Evolutionary conservation across 2,113 vertebrate species (phyloP).

Genomic region (Rhynchomys soricoides): DNA sequence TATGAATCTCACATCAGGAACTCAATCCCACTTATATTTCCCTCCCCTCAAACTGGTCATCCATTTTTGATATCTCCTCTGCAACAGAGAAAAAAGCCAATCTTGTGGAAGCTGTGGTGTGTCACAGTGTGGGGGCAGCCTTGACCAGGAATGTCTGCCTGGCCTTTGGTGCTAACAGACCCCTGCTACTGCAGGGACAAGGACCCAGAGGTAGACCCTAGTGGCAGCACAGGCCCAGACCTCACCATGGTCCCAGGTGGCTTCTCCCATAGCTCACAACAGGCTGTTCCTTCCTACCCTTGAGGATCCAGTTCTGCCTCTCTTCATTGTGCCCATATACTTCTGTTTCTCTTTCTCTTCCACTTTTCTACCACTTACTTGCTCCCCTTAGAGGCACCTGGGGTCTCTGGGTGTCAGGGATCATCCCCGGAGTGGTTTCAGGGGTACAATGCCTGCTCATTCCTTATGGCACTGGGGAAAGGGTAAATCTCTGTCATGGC

Average conservation of each 20-base stretch:
- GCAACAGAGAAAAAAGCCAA: too few relatives aligned
- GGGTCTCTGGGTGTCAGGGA: not conserved
- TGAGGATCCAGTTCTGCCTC: not conserved
- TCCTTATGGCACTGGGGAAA: not conserved
- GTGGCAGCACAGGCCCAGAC: not conserved
- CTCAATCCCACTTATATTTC: not conserved
- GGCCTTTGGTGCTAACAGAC: not conserved
- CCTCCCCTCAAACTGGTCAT: not conserved
- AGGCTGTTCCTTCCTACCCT: not conserved
- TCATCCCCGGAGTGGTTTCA: not conserved
- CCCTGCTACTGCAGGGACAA: not conserved
- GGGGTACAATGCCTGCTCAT: too few relatives aligned
- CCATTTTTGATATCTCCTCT: not conserved
- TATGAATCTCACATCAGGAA: not conserved
- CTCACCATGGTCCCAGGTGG: not conserved
- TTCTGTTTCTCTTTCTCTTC: not conserved
- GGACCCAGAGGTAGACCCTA: not conserved
- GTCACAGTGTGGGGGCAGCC: too few relatives aligned
- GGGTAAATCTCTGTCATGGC: not conserved
- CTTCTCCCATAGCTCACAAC: not conserved
- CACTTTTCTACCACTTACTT: not conserved
- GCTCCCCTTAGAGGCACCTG: not conserved
- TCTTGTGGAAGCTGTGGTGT: not conserved
- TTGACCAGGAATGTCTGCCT: not conserved
- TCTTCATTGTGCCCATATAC: not conserved